Percentiles rank a stretch among this genome's conserved stretches.
Conservation (phyloP, 2,797 vertebrate species). For the Momotus momota region DNA sequence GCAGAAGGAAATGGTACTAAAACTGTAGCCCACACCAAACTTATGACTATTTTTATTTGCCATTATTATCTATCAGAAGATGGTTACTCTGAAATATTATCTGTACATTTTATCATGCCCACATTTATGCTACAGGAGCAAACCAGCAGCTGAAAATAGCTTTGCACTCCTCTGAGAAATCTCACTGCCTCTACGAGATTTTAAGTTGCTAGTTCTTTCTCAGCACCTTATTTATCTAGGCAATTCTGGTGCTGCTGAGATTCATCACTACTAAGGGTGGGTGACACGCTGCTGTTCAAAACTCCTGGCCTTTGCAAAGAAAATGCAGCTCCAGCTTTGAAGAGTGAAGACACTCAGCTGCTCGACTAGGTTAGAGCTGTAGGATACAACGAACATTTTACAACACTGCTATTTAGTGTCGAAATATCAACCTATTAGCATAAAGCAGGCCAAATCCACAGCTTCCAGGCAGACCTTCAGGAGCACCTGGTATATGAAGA, state of each 20-base stretch:
- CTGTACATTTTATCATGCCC: slow-evolving; percentile 27
- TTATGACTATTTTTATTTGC: neutral
- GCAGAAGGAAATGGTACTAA: neutral
- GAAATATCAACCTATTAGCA: neutral
- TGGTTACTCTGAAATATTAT: slow-evolving; percentile 53
- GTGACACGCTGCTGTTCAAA: neutral
- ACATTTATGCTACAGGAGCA: neutral
- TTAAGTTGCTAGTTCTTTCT: neutral
- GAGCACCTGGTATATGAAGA: neutral
- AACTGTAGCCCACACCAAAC: neutral
- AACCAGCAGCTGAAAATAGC: slow-evolving; percentile 33
- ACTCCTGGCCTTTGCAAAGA: neutral
- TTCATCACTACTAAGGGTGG: neutral
- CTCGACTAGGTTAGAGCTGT: neutral
- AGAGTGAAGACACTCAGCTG: neutral
- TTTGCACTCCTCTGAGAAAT: neutral
- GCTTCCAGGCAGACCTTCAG: neutral
- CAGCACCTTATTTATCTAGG: slow-evolving; percentile 3
- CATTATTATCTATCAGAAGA: slow-evolving; percentile 32
- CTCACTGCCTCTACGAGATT: neutral
- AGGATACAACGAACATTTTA: neutral
- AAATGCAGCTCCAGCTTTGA: neutral
- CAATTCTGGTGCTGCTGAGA: neutral
- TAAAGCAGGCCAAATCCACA: neutral
- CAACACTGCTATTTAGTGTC: neutral